Percentiles rank a stretch among this genome's conserved stretches.
Evolutionary conservation across 1,140 invertebrate genomes (phyloP).

Genomic region (Eulimnadia texana): DNA sequence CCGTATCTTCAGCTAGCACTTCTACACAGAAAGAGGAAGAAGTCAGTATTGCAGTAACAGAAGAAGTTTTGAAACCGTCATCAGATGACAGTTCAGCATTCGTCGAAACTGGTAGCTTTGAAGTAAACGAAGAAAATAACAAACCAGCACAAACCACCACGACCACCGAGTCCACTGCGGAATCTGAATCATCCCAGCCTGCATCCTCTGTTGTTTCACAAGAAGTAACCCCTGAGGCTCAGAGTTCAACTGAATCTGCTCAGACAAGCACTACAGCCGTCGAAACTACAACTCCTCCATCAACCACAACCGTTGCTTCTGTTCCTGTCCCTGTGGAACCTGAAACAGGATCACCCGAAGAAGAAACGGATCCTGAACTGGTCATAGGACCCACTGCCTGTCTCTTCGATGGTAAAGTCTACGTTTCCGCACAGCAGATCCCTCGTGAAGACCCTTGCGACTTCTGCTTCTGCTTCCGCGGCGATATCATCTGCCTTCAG

Average conservation of each 20-base stretch:
- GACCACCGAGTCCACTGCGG: too few species aligned
- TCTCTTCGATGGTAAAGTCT: conserved; percentile 76
- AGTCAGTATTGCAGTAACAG: too few species aligned
- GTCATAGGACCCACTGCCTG: conserved; percentile 74
- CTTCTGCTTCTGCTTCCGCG: conserved; percentile 93
- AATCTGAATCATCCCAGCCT: neutral
- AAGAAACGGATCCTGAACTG: conserved; percentile 12
- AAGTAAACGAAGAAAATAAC: too few species aligned
- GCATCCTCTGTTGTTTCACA: neutral
- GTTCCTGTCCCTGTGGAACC: neutral
- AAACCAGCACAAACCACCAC: too few species aligned
- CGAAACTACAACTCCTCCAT: neutral
- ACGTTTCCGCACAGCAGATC: conserved; percentile 86
- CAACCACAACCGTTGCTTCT: neutral
- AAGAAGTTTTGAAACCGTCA: neutral
- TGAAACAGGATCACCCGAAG: conserved; percentile 5
- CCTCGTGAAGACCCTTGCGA: conserved; percentile 85
- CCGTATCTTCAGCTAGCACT: neutral
- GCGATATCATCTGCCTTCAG: conserved; percentile 86
- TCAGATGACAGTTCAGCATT: too few species aligned
- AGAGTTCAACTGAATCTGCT: neutral
- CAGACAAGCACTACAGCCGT: neutral
- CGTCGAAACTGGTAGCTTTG: too few species aligned
- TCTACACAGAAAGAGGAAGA: too few species aligned
- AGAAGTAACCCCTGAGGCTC: neutral